These are phyloP conservation scores for Anguilla rostrata DNA, from an alignment of 2,113 vertebrate species.

Conservation along the genomic window DNA sequence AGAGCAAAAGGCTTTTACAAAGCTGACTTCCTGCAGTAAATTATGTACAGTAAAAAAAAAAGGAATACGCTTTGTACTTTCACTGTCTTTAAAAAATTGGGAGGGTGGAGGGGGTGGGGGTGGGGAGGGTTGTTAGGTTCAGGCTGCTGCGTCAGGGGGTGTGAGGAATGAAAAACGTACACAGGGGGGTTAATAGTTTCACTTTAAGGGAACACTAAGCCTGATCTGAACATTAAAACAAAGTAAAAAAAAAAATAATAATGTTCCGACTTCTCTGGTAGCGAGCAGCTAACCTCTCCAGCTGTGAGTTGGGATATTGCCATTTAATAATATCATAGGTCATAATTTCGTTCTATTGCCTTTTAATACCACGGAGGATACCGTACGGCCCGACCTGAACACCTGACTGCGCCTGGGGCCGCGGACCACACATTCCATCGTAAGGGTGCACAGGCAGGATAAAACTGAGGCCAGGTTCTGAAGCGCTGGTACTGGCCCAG, in stretches of 20 bases:
- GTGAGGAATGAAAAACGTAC: neutral
- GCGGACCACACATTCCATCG: neutral
- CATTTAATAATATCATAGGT: slow-evolving; percentile 26
- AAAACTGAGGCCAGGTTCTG: neutral
- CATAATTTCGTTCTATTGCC: slow-evolving; percentile 27
- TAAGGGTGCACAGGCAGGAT: slow-evolving; percentile 5
- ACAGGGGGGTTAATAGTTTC: neutral
- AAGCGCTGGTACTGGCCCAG: neutral
- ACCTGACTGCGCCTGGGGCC: neutral
- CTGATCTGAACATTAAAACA: neutral
- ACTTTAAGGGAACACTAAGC: neutral
- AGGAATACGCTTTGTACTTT: slow-evolving; percentile 50
- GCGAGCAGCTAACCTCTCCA: neutral
- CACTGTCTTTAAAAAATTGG: neutral
- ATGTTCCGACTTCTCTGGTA: neutral
- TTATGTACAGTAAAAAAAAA: slow-evolving; percentile 74
- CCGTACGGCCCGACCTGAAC: neutral
- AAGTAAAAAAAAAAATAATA: neutral
- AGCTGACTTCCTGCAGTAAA: slow-evolving; percentile 71
- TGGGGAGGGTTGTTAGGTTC: neutral
- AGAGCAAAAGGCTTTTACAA: slow-evolving; percentile 68
- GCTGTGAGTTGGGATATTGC: slow-evolving; percentile 24
- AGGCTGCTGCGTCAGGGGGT: neutral
- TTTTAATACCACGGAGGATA: slow-evolving; percentile 18
- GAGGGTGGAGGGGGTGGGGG: neutral